phyloP scores from a whole-genome alignment of 2,888 invertebrate genomes.

The Amphipoea oculea region DNA sequence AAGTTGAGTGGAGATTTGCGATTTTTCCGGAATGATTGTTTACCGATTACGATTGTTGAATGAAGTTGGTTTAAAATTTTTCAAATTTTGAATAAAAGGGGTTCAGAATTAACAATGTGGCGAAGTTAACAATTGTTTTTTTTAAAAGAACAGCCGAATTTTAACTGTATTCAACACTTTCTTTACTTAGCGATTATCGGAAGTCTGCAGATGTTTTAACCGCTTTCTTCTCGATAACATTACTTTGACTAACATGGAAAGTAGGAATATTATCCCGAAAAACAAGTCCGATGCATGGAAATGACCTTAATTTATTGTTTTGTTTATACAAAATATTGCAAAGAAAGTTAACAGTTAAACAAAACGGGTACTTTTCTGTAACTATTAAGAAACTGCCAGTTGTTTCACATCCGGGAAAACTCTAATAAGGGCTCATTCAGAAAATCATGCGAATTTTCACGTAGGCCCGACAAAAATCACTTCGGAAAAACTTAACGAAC shows the following conservation, averaged over 20 bases:
- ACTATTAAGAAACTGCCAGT: constrained; percentile 19
- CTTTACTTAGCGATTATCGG: constrained; percentile 5
- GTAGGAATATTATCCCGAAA: not conserved
- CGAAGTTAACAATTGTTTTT: not conserved
- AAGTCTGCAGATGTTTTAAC: constrained; percentile 17
- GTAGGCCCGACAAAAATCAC: constrained; percentile 40
- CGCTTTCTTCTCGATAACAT: constrained; percentile 37
- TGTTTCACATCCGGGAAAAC: constrained; percentile 11
- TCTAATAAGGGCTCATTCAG: not conserved
- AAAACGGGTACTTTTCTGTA: not conserved
- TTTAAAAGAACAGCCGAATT: not conserved
- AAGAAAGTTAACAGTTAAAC: not conserved
- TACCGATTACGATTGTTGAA: not conserved
- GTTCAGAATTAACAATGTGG: not conserved
- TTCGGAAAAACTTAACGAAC: constrained; percentile 48
- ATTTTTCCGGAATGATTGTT: not conserved
- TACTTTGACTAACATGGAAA: constrained; percentile 9
- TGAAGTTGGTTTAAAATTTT: not conserved
- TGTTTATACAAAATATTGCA: constrained; percentile 34
- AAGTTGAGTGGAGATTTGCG: not conserved
- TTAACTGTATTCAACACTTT: constrained; percentile 1
- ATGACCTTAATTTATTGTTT: constrained; percentile 49
- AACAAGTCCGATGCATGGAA: constrained; percentile 31
- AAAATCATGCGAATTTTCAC: constrained; percentile 13
- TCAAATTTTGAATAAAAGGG: not conserved